Base-by-base conservation (phyloP, 2,113 vertebrate species). In the Pyxicephalus adspersus region DNA sequence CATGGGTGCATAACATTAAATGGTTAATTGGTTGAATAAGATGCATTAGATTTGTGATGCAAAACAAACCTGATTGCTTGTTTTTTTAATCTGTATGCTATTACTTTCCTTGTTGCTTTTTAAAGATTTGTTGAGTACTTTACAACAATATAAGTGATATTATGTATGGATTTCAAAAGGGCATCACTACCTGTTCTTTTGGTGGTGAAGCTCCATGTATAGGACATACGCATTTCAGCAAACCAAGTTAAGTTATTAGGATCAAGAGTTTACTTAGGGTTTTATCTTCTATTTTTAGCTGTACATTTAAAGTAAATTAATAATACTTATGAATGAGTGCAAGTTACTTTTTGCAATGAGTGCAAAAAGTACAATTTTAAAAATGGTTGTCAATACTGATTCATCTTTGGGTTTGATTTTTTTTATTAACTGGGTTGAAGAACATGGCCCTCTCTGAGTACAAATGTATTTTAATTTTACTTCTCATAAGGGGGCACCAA, bases 271-370 rank as follows among this genome's bases (percentile, higher is more conserved):
- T 55, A 34, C 67, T 34, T 66, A 52, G 76, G 55, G 45, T 58
- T 70, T 22, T 79, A 58, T 68, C 26, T 68, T 79, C 58, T 79
- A 79, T 79, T 45, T 78, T 68, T 68, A 57, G 60, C 31, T 68
- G 64, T 79, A 79, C 18, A 58, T 79, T 70, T 79, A 9, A 34
- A 68, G 65, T 77, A 20, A n/a, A 64, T 20, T 66, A 19, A 61
- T 31, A 61, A n/a, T 61, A 17, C 8, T 23, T 65, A 34, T 20
- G 8, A 25, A 58, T 50, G 8, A 75, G 63, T 76, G 51, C 17
- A 18, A 75, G n/a, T n/a, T n/a, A n/a, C n/a, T n/a, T n/a, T n/a
- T n/a, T n/a, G n/a, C n/a, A n/a, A n/a, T n/a, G n/a, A n/a, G n/a
- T n/a, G n/a, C n/a, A n/a, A n/a, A n/a, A n/a, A n/a, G n/a, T 22